A percentile compares a stretch with the other conserved stretches of the same genome.
Evolutionary conservation across 2,888 invertebrate genomes (phyloP).

Genomic region (Eudasyphora cyanicolor): DNA sequence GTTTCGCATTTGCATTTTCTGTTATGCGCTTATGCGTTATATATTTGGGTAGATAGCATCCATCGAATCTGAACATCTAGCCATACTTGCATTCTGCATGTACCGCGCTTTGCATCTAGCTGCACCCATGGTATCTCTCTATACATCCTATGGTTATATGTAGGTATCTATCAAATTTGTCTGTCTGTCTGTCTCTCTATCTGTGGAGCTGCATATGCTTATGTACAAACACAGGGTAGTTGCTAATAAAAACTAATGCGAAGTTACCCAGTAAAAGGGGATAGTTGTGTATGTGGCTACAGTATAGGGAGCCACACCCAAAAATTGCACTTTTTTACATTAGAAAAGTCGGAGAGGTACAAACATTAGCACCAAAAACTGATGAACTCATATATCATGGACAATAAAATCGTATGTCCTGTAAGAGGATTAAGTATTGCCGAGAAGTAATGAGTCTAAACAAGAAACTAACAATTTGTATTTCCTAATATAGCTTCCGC

Average conservation of each 20-base stretch:
- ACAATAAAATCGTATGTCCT: too few relatives aligned
- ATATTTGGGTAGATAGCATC: not conserved
- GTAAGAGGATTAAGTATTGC: too few relatives aligned
- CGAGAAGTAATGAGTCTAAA: too few relatives aligned
- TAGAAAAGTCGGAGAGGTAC: slow-evolving; percentile 68
- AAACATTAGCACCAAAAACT: slow-evolving; percentile 57
- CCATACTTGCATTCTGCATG: not conserved
- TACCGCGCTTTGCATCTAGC: slow-evolving; percentile 11
- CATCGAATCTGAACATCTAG: not conserved
- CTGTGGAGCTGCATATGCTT: not conserved
- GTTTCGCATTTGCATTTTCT: not conserved
- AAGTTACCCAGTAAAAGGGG: not conserved
- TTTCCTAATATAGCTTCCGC: too few relatives aligned
- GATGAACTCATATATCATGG: too few relatives aligned
- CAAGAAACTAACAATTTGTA: too few relatives aligned
- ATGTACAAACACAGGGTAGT: not conserved
- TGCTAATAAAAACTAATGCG: slow-evolving; percentile 27
- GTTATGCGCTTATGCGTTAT: slow-evolving; percentile 8
- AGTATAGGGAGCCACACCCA: slow-evolving; percentile 23
- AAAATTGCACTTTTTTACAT: slow-evolving; percentile 67
- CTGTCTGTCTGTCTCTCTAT: too few relatives aligned
- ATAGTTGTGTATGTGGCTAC: slow-evolving; percentile 20
- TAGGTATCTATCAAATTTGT: not conserved
- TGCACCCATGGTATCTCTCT: not conserved
- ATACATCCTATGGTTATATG: not conserved